Conservation (phyloP, 2,888 invertebrate species). For the Abrostola tripartita region DNA sequence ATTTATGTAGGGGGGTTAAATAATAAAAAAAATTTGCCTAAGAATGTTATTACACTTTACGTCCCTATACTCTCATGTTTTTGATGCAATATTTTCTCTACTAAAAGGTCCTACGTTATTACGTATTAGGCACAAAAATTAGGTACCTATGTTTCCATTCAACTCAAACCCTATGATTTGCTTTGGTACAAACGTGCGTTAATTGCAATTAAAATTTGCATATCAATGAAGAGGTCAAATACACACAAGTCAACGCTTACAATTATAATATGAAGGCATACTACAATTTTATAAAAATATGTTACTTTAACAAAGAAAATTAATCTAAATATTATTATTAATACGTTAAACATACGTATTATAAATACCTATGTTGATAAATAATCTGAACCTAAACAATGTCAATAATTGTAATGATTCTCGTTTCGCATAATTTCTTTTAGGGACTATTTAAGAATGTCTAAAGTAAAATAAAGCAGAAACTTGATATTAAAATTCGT, state of each 20-base stretch:
- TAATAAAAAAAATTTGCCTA: too few relatives aligned
- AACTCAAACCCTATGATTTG: not conserved
- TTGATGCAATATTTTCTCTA: too few relatives aligned
- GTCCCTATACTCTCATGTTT: too few relatives aligned
- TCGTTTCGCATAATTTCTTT: too few relatives aligned
- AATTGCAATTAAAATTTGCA: slow-evolving; percentile 43
- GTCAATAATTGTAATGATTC: too few relatives aligned
- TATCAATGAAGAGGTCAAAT: slow-evolving; percentile 27
- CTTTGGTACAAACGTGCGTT: slow-evolving; percentile 17
- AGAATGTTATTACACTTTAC: too few relatives aligned
- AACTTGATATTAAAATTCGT: not conserved
- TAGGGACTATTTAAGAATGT: too few relatives aligned
- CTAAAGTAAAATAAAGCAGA: too few relatives aligned
- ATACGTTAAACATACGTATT: too few relatives aligned
- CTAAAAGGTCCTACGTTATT: too few relatives aligned
- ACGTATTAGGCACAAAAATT: too few relatives aligned
- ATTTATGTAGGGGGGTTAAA: too few relatives aligned
- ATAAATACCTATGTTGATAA: not conserved
- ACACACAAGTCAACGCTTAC: slow-evolving; percentile 21
- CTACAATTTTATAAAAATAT: slow-evolving; percentile 9
- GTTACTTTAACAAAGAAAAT: slow-evolving; percentile 16
- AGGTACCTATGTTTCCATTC: not conserved
- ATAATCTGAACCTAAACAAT: not conserved
- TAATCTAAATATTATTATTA: not conserved
- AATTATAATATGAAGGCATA: not conserved